Conservation (phyloP, 2,888 invertebrate genomes). For the Unio delphinus region DNA sequence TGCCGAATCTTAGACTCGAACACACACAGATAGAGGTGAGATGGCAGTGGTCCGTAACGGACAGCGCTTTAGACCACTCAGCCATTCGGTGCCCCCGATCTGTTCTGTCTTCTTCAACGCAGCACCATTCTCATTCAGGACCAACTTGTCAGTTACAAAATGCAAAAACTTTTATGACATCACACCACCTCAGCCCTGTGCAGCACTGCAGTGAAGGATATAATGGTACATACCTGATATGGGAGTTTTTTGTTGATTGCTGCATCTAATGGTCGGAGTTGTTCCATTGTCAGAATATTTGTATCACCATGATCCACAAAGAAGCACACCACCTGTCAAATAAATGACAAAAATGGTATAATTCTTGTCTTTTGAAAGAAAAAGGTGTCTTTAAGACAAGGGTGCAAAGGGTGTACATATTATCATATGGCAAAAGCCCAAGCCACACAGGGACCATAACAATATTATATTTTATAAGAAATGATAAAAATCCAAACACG, state of each 20-base stretch:
- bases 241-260: constrained; percentile 43
- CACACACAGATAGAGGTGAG: no score
- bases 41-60: no score
- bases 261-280: constrained; percentile 40
- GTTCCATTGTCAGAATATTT: constrained; percentile 35
- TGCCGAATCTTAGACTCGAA: no score
- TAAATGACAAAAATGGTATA: not conserved
- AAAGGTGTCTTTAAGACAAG: no score
- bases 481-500: no score
- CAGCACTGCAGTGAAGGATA: not conserved
- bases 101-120: no score
- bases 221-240: constrained; percentile 43
- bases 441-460: not conserved
- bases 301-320: constrained; percentile 59
- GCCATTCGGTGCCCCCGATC: no score
- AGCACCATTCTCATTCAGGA: no score
- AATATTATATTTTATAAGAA: not conserved
- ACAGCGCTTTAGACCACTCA: no score
- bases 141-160: no score
- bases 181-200: no score
- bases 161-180: not conserved
- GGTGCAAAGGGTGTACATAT: no score
- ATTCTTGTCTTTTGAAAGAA: not conserved
- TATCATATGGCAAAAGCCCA: not conserved
- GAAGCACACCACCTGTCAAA: constrained; percentile 42